Conservation (phyloP, 1,140 invertebrate genomes). For the Planococcus citri region DNA sequence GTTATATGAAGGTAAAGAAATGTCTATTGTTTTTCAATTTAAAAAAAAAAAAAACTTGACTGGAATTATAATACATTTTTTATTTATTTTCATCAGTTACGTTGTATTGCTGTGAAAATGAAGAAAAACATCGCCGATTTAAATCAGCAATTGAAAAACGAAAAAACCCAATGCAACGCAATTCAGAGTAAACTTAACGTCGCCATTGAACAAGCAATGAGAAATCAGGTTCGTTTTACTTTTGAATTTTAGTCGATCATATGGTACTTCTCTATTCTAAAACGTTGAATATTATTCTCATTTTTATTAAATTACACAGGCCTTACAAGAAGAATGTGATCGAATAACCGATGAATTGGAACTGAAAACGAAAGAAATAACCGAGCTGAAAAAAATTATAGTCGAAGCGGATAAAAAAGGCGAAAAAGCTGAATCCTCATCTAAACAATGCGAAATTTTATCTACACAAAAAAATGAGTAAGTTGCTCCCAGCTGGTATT, state of each 20-base stretch:
- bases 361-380: constrained; percentile 19
- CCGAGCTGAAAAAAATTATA: constrained; percentile 15
- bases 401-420: constrained; percentile 14
- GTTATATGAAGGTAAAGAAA: constrained; percentile 30
- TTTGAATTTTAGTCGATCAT: neutral
- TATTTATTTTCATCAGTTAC: constrained; percentile 33
- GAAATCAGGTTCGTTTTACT: constrained; percentile 9
- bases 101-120: constrained; percentile 39
- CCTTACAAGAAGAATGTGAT: constrained; percentile 23
- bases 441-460: neutral
- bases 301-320: no score
- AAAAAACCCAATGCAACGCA: constrained; percentile 26
- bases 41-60: no score
- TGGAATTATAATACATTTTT: neutral
- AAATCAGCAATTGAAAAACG: constrained; percentile 33
- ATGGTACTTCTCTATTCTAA: no score
- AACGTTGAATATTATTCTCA: no score
- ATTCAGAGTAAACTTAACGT: constrained; percentile 24
- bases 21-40: neutral
- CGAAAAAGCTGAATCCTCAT: neutral
- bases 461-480: neutral
- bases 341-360: constrained; percentile 22
- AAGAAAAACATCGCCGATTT: constrained; percentile 40
- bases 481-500: neutral
- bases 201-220: constrained; percentile 21